Evolutionary conservation across 2,888 invertebrate genomes (phyloP), one percentile per base, ranked within the genome.

Genomic region (Megamerina dolium): DNA sequence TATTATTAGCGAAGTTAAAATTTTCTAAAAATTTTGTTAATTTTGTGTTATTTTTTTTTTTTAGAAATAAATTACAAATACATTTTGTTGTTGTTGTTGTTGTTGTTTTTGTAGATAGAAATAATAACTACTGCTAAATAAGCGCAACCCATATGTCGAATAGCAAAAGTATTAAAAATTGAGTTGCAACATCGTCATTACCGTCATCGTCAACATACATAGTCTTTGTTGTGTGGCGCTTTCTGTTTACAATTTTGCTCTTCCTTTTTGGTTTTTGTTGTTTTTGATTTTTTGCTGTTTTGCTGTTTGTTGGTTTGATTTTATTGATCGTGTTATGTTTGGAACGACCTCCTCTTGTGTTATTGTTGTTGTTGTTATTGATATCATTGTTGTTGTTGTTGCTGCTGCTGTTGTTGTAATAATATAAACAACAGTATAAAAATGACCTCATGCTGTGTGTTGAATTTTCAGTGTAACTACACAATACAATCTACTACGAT

Each of bases 321-420:
- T 37, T 35, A 41, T 45, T 45, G 41, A 46, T 45, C 45, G 40
- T 40, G 45, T 43, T 45, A n/a, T 35, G 32, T n/a, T n/a, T n/a
- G 18, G 12, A 52, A 54, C 55, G 60, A 58, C 61, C 62, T 62
- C 60, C 66, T 58, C 60, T 58, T 63, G 59, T 51, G 48, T 26
- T 34, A 30, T 20, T 29, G 16, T 37, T 17, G 37, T 34, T 27
- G 27, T 27, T 41, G 19, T 29, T 37, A 37, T 29, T 40, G 18
- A 18, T 27, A 42, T 39, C 35, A 38, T 51, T 47, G 33, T 26
- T 48, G 32, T 40, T 27, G 31, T 38, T 42, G 45, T 45, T 37
- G 14, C 21, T 36, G 23, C 38, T 33, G 16, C 19, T 43, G 19
- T 45, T 50, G 50, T 52, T 55, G 54, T 52, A 53, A 52, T 52